A percentile compares a stretch with the other conserved stretches of the same genome.
phyloP scores from a whole-genome alignment of 2,888 invertebrate species.

The Athalia cordata region DNA sequence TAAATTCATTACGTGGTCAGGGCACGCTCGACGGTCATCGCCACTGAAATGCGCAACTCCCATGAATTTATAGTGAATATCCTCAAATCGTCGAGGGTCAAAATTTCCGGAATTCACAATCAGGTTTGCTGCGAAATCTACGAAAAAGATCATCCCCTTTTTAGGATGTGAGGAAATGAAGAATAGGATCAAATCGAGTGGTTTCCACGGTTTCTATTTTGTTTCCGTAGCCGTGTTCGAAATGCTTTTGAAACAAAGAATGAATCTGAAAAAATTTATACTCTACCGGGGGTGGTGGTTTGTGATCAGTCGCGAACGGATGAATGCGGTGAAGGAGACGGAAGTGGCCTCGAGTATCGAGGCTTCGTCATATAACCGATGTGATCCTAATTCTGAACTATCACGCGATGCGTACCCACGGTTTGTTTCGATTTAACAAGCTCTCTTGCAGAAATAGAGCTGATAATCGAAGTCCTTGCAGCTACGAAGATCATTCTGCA shows the following conservation, averaged over 20 bases:
- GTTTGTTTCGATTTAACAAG: conserved; percentile 38
- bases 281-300: neutral
- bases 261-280: too few species aligned
- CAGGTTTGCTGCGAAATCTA: neutral
- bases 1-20: conserved; percentile 19
- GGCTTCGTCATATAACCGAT: neutral
- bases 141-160: neutral
- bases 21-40: neutral
- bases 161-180: too few species aligned
- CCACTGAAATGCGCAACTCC: too few species aligned
- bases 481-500: conserved; percentile 5
- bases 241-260: too few species aligned
- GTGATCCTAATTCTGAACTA: neutral
- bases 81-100: neutral
- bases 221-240: too few species aligned
- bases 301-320: neutral
- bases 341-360: neutral
- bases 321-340: neutral
- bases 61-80: neutral
- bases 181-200: too few species aligned
- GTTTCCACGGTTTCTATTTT: too few species aligned
- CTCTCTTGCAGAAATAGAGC: neutral
- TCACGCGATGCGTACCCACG: conserved; percentile 19
- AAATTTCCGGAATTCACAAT: conserved; percentile 8
- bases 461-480: conserved; percentile 7